Evolutionary conservation across 2,113 vertebrate species (phyloP).

Genomic region (Tetrao urogallus): DNA sequence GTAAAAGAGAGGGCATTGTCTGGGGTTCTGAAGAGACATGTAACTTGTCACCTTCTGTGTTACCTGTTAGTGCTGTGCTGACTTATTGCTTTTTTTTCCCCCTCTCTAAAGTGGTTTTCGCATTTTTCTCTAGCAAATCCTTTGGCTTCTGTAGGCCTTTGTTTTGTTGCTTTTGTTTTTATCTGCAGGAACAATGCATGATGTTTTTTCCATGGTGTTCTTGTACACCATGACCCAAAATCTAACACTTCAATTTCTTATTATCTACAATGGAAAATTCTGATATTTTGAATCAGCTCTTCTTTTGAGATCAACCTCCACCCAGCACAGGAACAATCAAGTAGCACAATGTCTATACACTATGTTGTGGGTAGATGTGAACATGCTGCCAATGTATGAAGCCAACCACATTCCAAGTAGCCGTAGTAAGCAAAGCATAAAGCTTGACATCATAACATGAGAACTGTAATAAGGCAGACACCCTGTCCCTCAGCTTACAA

Average conservation of each 20-base stretch:
- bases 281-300: neutral
- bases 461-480: neutral
- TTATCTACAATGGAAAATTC: neutral
- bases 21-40: neutral
- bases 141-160: neutral
- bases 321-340: neutral
- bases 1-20: conserved; percentile 11
- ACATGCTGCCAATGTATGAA: neutral
- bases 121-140: neutral
- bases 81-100: neutral
- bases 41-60: conserved; percentile 2
- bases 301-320: neutral
- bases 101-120: neutral
- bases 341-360: neutral
- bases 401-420: neutral
- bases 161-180: neutral
- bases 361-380: neutral
- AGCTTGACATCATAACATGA: neutral
- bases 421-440: neutral
- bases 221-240: neutral
- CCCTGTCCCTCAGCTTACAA: neutral
- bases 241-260: conserved; percentile 7
- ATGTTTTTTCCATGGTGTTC: neutral
- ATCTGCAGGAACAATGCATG: neutral
- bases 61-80: conserved; percentile 13